Conservation (phyloP, 2,797 vertebrate genomes). For the Poeciliopsis gracilis region DNA sequence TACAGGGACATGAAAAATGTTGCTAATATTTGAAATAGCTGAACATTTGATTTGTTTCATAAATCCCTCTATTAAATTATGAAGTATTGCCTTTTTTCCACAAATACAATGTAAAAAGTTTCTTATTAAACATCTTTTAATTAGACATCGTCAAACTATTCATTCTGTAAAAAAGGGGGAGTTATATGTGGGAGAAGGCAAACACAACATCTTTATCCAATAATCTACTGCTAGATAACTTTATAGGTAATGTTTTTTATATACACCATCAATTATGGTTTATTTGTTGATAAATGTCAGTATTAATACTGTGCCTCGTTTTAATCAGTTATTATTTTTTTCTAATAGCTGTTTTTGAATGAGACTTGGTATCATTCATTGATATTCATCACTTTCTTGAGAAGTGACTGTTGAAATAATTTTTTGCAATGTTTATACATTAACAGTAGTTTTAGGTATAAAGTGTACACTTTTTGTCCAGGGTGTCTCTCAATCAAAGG, state of each 20-base stretch:
- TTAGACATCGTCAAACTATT: background rate
- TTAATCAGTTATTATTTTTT: slow-evolving; percentile 31
- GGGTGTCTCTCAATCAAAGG: background rate
- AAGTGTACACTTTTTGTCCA: background rate
- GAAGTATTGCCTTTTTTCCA: background rate
- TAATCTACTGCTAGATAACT: background rate
- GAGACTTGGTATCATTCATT: too few relatives aligned
- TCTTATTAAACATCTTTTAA: background rate
- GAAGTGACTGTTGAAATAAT: background rate
- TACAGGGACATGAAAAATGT: background rate
- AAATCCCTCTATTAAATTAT: background rate
- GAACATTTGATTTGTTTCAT: background rate
- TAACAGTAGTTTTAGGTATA: background rate
- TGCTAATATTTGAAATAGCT: background rate
- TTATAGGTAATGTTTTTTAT: background rate
- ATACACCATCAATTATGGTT: slow-evolving; percentile 41
- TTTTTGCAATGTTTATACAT: background rate
- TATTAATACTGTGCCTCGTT: slow-evolving; percentile 27
- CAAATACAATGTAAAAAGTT: background rate
- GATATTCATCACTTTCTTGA: too few relatives aligned
- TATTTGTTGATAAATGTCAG: slow-evolving; percentile 1
- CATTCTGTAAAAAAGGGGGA: background rate
- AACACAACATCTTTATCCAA: background rate
- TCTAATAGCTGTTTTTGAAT: background rate
- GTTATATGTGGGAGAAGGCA: background rate